These are phyloP conservation scores for Archips xylosteana DNA, from an alignment of 2,888 invertebrate species.

Conservation along the genomic window DNA sequence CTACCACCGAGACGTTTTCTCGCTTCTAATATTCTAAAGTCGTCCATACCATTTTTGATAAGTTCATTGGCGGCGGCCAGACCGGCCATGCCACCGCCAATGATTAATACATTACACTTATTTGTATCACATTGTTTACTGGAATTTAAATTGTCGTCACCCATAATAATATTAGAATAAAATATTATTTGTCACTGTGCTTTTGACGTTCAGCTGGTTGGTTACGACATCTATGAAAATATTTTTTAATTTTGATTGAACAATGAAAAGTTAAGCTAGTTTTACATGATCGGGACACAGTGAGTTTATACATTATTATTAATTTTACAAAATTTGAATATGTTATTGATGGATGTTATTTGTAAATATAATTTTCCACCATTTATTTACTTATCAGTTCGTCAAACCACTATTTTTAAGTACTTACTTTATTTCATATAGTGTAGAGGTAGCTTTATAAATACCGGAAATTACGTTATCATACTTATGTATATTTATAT, in stretches of 20 bases:
- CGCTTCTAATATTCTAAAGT: constrained; percentile 93
- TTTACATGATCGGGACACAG: neutral
- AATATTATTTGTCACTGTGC: constrained; percentile 62
- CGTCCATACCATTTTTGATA: constrained; percentile 90
- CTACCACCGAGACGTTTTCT: constrained; percentile 93
- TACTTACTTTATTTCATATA: neutral
- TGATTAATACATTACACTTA: constrained; percentile 90
- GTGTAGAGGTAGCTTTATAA: constrained; percentile 22
- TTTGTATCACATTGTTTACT: constrained; percentile 79
- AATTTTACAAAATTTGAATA: too few species aligned
- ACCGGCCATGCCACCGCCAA: constrained; percentile 95
- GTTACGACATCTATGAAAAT: constrained; percentile 55
- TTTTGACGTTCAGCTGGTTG: constrained; percentile 54
- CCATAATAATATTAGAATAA: constrained; percentile 80
- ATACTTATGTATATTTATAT: constrained; percentile 22
- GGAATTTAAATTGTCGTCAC: constrained; percentile 82
- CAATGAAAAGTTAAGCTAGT: constrained; percentile 17
- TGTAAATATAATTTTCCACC: neutral
- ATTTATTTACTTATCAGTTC: neutral
- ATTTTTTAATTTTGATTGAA: constrained; percentile 26
- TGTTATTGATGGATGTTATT: neutral
- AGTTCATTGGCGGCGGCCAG: constrained; percentile 94
- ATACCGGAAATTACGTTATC: constrained; percentile 38
- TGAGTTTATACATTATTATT: neutral
- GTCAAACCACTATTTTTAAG: neutral